Conservation (phyloP, 1,140 invertebrate species). For the Chlorops oryzae region DNA sequence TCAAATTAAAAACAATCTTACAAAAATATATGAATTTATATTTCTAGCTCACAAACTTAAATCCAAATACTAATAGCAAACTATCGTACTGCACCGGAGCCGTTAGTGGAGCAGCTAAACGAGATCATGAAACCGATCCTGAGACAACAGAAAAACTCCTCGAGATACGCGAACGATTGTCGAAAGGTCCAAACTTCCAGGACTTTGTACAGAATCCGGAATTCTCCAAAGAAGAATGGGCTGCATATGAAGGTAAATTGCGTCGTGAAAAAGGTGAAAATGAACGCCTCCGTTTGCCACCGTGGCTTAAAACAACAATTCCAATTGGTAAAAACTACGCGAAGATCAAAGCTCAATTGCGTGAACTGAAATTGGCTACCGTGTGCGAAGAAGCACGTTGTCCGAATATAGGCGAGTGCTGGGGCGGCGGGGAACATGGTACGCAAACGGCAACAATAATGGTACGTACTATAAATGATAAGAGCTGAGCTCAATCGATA, state of each 20-base stretch:
- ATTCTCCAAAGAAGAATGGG: conserved; percentile 52
- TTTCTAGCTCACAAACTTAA: no score
- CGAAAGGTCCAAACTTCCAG: conserved; percentile 57
- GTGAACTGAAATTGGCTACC: conserved; percentile 87
- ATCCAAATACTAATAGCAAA: no score
- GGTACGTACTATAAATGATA: conserved; percentile 53
- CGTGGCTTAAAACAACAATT: conserved; percentile 95
- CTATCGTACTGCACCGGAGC: no score
- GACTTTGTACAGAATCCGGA: conserved; percentile 56
- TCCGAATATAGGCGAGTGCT: conserved; percentile 99
- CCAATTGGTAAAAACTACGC: conserved; percentile 82
- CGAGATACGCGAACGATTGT: conserved; percentile 54
- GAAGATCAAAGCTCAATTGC: conserved; percentile 79
- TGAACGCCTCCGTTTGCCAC: conserved; percentile 78
- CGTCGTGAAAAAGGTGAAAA: conserved; percentile 76
- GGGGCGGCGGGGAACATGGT: conserved; percentile 88
- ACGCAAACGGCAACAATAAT: conserved; percentile 87
- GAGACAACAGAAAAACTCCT: conserved; percentile 42
- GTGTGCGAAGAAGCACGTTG: conserved; percentile 99
- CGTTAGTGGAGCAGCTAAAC: no score
- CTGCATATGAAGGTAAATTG: conserved; percentile 72
- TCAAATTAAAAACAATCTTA: no score
- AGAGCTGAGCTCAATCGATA: no score
- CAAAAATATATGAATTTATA: no score
- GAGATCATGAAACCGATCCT: no score